phyloP scores from a whole-genome alignment of 2,113 vertebrate genomes.

The Indicator maculatus region DNA sequence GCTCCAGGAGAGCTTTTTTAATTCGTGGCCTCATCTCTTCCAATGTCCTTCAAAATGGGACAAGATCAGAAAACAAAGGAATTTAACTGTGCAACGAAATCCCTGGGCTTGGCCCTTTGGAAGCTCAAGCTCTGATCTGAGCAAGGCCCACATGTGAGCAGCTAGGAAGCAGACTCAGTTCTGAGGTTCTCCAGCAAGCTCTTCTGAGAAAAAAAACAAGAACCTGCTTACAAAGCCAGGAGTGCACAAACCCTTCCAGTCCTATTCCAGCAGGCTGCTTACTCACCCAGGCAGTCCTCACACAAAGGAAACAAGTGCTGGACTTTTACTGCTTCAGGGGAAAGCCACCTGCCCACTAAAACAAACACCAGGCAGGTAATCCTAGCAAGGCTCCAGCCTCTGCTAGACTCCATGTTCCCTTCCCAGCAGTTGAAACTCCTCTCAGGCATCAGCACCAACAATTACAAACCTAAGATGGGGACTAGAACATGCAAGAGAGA shows the following conservation, averaged over 20 bases:
- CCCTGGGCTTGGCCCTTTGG: not conserved
- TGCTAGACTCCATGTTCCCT: not conserved
- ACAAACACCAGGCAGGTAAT: not conserved
- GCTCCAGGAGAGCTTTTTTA: not conserved
- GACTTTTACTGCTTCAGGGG: not conserved
- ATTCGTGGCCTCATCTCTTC: not conserved
- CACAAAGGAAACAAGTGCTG: not conserved
- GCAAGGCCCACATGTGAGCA: not conserved
- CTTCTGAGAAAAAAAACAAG: not conserved
- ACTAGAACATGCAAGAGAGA: not conserved
- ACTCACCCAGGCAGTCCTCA: not conserved
- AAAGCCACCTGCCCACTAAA: not conserved
- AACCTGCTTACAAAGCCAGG: not conserved
- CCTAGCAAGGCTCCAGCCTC: not conserved
- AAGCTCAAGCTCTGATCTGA: not conserved
- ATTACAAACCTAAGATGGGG: constrained; percentile 37
- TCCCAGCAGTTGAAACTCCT: not conserved
- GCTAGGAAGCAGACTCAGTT: not conserved
- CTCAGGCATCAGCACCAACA: not conserved
- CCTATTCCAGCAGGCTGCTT: not conserved
- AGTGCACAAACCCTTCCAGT: not conserved
- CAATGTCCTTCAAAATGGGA: not conserved
- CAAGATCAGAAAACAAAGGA: not conserved
- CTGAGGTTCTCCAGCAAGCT: not conserved
- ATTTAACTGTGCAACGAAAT: not conserved